phyloP scores from a whole-genome alignment of 2,888 invertebrate species.

The Gryllus longicercus region DNA sequence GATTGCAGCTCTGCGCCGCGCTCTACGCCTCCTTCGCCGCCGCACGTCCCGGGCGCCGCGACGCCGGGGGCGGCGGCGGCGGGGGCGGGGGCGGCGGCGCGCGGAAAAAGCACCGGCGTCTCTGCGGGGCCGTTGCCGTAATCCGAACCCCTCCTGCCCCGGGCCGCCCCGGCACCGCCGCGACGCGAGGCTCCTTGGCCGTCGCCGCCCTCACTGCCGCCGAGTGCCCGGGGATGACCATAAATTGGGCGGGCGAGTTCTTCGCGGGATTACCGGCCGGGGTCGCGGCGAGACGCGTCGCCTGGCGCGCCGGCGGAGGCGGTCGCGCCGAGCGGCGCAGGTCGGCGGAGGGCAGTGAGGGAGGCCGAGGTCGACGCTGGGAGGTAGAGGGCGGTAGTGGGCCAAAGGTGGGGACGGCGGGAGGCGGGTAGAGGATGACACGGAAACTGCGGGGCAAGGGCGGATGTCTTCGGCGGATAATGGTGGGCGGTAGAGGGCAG shows the following conservation, averaged over 20 bases:
- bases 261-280: not conserved
- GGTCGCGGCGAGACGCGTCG: not conserved
- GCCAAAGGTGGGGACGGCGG: no score
- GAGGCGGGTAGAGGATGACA: no score
- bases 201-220: not conserved
- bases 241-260: conserved; percentile 1
- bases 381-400: no score
- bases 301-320: not conserved
- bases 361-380: no score
- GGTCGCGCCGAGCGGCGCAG: no score
- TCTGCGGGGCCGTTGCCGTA: conserved; percentile 27
- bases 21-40: not conserved
- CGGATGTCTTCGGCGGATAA: no score
- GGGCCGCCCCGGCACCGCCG: not conserved
- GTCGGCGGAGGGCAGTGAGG: no score
- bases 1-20: conserved; percentile 22
- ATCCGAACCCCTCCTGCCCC: not conserved
- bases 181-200: not conserved
- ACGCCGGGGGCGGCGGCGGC: not conserved
- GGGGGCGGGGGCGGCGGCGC: not conserved
- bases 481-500: no score
- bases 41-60: not conserved
- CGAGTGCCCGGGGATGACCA: conserved; percentile 17
- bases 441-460: no score
- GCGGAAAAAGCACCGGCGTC: conserved; percentile 20